Percentiles rank a stretch among this genome's conserved stretches.
phyloP scores from a whole-genome alignment of 1,140 invertebrate species.

The Agrilus planipennis region DNA sequence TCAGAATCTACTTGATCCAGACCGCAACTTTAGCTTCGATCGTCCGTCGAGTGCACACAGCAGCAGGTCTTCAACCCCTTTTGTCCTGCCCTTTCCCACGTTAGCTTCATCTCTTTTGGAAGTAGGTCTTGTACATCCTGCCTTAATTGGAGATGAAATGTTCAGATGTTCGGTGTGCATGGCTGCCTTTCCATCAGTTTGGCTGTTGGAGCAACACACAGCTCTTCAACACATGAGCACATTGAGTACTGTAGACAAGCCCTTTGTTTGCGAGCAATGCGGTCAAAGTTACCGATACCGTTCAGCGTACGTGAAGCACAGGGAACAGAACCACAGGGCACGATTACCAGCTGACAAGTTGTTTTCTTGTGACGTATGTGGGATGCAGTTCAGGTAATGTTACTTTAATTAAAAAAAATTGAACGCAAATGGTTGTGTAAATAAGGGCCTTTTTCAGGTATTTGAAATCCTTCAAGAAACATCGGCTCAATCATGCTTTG shows the following conservation, averaged over 20 bases:
- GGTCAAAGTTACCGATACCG: conserved; percentile 80
- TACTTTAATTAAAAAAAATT: neutral
- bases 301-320: conserved; percentile 77
- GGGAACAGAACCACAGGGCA: conserved; percentile 78
- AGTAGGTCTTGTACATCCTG: conserved; percentile 36
- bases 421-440: too few species aligned
- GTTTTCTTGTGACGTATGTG: conserved; percentile 80
- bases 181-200: conserved; percentile 68
- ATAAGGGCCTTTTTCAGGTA: conserved; percentile 42
- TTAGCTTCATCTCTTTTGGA: conserved; percentile 26
- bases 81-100: conserved; percentile 32
- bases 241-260: conserved; percentile 59
- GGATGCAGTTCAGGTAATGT: conserved; percentile 64
- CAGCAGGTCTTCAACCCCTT: conserved; percentile 35
- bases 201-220: conserved; percentile 69
- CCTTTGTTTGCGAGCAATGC: conserved; percentile 84
- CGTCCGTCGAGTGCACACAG: conserved; percentile 30
- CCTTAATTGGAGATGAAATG: conserved; percentile 35
- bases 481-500: conserved; percentile 71
- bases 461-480: conserved; percentile 81
- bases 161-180: conserved; percentile 65
- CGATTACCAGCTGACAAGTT: conserved; percentile 74
- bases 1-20: conserved; percentile 20
- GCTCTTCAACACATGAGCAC: conserved; percentile 53
- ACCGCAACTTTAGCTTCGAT: conserved; percentile 23